Evolutionary conservation across 2,797 vertebrate species (phyloP).

Genomic region (Sebastes diploproa): DNA sequence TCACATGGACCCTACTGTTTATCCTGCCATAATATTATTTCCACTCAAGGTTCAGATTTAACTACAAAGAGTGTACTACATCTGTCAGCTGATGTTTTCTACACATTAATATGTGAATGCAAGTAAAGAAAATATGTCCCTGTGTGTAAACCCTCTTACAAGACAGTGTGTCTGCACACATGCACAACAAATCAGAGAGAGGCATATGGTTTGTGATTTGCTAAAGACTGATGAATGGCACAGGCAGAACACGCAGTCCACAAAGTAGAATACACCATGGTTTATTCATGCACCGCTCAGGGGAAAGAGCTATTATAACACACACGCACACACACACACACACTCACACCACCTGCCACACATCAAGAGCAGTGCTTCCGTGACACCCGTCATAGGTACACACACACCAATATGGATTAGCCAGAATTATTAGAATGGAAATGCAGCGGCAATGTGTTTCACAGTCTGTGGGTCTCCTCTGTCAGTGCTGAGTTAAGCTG

Average conservation of each 20-base stretch:
- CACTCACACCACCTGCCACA: constrained; percentile 63
- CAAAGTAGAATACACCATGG: constrained; percentile 49
- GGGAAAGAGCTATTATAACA: constrained; percentile 52
- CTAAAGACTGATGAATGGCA: constrained; percentile 41
- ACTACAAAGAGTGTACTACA: background rate
- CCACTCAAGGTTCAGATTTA: background rate
- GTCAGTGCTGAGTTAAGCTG: constrained; percentile 75
- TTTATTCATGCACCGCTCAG: constrained; percentile 73
- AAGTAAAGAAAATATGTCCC: background rate
- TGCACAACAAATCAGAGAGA: constrained; percentile 16
- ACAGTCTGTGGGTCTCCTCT: constrained; percentile 71
- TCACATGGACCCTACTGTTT: background rate
- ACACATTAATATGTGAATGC: background rate
- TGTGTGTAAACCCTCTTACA: constrained; percentile 8
- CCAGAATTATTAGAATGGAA: constrained; percentile 75
- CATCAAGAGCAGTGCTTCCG: constrained; percentile 48
- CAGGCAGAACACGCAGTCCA: constrained; percentile 34
- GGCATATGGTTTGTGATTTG: constrained; percentile 40
- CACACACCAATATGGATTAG: constrained; percentile 58
- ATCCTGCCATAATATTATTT: background rate
- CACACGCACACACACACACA: background rate
- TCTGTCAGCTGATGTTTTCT: background rate
- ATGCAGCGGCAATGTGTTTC: constrained; percentile 73
- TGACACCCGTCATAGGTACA: constrained; percentile 48
- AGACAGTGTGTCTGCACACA: constrained; percentile 45